Evolutionary conservation across 2,113 vertebrate genomes (phyloP), one percentile per base, ranked within the genome.

Genomic region (Campylomormyrus tamandua): DNA sequence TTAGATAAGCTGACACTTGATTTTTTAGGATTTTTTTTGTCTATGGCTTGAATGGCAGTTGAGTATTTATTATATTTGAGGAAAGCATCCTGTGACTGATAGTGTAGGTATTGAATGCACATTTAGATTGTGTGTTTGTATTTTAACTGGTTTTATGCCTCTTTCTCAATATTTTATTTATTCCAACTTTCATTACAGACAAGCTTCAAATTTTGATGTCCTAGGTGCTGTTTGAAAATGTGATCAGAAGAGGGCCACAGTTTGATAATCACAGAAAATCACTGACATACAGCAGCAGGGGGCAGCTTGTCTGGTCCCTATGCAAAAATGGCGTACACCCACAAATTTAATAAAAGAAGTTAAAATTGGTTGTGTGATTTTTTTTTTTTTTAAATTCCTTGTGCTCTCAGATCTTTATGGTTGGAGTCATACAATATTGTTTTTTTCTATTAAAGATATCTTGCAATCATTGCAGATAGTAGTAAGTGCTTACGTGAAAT

Each of bases 81-180:
- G 35, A 74, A 35, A 35, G 15, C 19, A 35, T 35, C n/a, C 50
- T 87, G 11, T 56, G 85, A 52, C 85, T 50, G 50, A 11, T 85
- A 49, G 10, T 48, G 9, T 17, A 39, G 85, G 31, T 39, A 87
- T 10, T 11, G n/a, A 48, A 50, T 49, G 35, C 45, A 80, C 48
- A 53, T 49, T 83, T 89, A 52, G 52, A 83, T 87, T 87, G 52
- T 45, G 17, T 39, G 10, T 48, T 17, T 77, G 45, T 39, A 13
- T 53, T 48, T 39, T 24, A 74, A 70, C n/a, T 70, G 17, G 83
- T 85, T 85, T 21, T n/a, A 46, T 49, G 45, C 21, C 48, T 85
- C 70, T 50, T 86, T 86, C 83, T 86, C 19, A 86, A 86, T 86
- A 49, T 80, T 80, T 42, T 80, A 80, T 80, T 39, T 80, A 80